Conservation (phyloP, 1,140 invertebrate species). For the Eriocheir sinensis region DNA sequence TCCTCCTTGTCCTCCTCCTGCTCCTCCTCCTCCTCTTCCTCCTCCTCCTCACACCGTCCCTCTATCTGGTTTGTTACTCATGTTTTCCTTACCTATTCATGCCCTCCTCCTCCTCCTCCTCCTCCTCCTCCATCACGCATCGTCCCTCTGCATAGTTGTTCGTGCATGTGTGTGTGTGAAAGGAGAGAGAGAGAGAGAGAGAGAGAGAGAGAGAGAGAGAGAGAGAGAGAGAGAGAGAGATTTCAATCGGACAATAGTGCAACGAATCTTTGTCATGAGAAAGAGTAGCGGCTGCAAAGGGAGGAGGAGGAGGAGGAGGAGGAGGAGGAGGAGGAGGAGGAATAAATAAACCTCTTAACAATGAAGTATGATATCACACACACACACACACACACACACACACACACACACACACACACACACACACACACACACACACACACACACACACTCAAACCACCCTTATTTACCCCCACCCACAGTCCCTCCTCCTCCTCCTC, state of each 20-base stretch:
- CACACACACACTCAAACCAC: too few relatives aligned
- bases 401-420: too few relatives aligned
- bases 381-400: too few relatives aligned
- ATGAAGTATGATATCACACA: too few relatives aligned
- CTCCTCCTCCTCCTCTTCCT: too few relatives aligned
- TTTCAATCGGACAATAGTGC: neutral
- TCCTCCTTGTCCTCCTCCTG: too few relatives aligned
- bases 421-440: too few relatives aligned
- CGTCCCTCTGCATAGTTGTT: neutral
- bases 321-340: neutral
- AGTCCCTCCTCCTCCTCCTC: too few relatives aligned
- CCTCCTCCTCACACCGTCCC: neutral
- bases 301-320: neutral
- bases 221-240: neutral
- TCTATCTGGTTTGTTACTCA: neutral
- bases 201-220: slow-evolving; percentile 22
- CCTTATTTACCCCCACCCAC: too few relatives aligned
- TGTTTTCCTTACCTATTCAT: slow-evolving; percentile 14
- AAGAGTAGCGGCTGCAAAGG: neutral
- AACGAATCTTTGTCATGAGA: neutral
- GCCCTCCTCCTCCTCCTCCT: neutral
- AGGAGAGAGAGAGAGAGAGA: neutral
- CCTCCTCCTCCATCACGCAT: neutral
- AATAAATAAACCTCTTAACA: too few relatives aligned
- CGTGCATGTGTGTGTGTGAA: neutral